A percentile compares a stretch with the other conserved stretches of the same genome.
Evolutionary conservation across 1,140 invertebrate species (phyloP).

Genomic region (Tetraneura akinire): DNA sequence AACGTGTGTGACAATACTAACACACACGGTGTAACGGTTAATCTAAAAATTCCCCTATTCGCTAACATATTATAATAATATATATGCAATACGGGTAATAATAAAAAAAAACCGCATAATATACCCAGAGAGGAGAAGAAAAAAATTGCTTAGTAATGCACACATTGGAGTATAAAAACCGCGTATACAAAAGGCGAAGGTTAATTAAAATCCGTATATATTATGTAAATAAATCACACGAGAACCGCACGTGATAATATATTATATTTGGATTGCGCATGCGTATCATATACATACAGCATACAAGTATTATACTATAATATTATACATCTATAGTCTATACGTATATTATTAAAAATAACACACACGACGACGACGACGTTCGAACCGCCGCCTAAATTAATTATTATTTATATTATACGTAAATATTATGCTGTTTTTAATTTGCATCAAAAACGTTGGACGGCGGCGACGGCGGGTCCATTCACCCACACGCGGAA

Average conservation of each 20-base stretch:
- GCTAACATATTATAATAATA: background rate
- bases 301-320: too few relatives aligned
- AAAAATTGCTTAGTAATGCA: background rate
- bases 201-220: conserved; percentile 22
- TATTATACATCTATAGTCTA: too few relatives aligned
- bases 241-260: background rate
- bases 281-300: background rate
- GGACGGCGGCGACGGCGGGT: background rate
- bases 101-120: too few relatives aligned
- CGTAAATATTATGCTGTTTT: background rate
- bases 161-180: background rate
- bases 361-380: background rate
- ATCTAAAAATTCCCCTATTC: background rate
- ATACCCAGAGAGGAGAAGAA: background rate
- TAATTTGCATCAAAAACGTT: conserved; percentile 41
- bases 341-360: too few relatives aligned
- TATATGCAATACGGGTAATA: background rate
- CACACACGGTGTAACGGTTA: background rate
- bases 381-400: background rate
- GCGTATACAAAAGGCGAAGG: background rate
- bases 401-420: conserved; percentile 15
- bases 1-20: background rate
- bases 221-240: background rate
- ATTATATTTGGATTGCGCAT: conserved; percentile 5
- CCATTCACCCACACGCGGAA: conserved; percentile 23